phyloP scores from a whole-genome alignment of 2,113 vertebrate genomes.

The Chrysochloris asiatica region DNA sequence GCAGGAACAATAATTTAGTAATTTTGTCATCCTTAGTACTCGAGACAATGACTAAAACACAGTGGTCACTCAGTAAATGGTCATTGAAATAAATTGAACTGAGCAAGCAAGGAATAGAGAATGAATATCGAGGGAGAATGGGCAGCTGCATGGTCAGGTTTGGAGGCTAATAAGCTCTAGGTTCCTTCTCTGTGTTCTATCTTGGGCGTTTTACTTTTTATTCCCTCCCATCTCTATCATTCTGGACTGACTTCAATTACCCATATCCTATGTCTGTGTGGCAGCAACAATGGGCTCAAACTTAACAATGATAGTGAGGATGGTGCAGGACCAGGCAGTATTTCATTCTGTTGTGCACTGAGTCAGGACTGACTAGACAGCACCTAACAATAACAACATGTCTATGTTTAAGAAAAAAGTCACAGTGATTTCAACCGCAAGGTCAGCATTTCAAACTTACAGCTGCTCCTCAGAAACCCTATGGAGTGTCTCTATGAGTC shows the following conservation, averaged over 20 bases:
- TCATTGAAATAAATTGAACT: background rate
- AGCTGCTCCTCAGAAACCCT: too few relatives aligned
- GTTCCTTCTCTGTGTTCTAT: background rate
- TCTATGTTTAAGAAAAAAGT: too few relatives aligned
- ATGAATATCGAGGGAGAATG: background rate
- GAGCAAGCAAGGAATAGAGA: background rate
- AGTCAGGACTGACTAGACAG: too few relatives aligned
- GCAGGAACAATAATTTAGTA: background rate
- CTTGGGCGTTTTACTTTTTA: background rate
- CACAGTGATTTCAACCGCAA: too few relatives aligned
- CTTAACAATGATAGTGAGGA: too few relatives aligned
- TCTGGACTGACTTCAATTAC: background rate
- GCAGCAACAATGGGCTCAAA: too few relatives aligned
- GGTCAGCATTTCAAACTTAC: too few relatives aligned
- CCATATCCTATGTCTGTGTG: background rate
- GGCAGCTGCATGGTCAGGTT: background rate
- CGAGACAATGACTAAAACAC: background rate
- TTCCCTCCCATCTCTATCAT: background rate
- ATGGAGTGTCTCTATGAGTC: too few relatives aligned
- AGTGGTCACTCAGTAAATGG: background rate
- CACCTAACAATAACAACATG: too few relatives aligned
- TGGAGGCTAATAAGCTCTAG: background rate
- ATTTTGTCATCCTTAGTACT: background rate
- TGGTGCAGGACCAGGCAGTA: too few relatives aligned
- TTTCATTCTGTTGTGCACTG: too few relatives aligned